Conservation (phyloP, 1,140 invertebrate genomes). For the Doryteuthis pealeii region DNA sequence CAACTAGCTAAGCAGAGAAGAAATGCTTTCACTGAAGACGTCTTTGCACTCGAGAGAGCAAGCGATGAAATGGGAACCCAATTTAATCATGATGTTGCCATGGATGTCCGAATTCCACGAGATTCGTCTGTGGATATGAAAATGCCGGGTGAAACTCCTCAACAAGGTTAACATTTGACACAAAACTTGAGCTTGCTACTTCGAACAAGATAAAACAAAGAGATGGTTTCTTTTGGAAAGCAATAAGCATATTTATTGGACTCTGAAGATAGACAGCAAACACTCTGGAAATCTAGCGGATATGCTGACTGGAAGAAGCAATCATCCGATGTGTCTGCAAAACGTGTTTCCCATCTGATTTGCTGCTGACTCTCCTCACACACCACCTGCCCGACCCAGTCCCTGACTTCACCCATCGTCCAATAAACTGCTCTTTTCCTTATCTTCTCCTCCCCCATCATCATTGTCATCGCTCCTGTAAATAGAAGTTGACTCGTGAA, state of each 20-base stretch:
- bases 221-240: constrained; percentile 2
- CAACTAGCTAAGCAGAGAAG: neutral
- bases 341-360: neutral
- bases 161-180: neutral
- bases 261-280: neutral
- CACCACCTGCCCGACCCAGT: too few relatives aligned
- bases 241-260: constrained; percentile 1
- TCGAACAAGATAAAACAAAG: neutral
- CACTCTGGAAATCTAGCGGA: neutral
- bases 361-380: neutral
- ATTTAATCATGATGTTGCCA: neutral
- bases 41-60: neutral
- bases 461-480: too few relatives aligned
- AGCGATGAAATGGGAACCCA: neutral
- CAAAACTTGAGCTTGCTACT: neutral
- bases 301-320: neutral
- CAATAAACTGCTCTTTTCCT: too few relatives aligned
- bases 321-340: neutral
- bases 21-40: neutral
- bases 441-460: too few relatives aligned
- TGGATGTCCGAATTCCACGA: neutral
- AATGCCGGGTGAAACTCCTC: neutral
- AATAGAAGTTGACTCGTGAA: too few relatives aligned
- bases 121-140: neutral
- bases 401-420: too few relatives aligned